Evolutionary conservation across 2,888 invertebrate genomes (phyloP).

Genomic region (Aphodius sticticus): DNA sequence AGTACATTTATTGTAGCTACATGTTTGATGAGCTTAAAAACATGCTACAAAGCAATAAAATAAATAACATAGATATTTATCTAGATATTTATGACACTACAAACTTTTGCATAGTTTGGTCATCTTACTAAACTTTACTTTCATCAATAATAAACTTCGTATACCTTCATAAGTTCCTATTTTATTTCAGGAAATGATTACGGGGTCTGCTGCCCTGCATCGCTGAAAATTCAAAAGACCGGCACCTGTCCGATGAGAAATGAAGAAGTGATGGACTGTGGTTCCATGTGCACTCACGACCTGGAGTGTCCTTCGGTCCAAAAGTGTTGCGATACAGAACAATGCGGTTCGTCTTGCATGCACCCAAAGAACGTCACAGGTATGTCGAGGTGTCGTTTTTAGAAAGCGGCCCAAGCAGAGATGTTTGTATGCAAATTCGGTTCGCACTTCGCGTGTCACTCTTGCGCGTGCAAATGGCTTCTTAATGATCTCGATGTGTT

Average conservation of each 20-base stretch:
- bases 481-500: neutral
- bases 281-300: constrained; percentile 77
- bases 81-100: no score
- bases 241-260: constrained; percentile 75
- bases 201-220: constrained; percentile 87
- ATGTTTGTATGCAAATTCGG: constrained; percentile 11
- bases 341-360: constrained; percentile 77
- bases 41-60: no score
- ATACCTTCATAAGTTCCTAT: no score
- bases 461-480: neutral
- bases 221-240: constrained; percentile 77
- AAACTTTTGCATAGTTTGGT: no score
- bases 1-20: no score
- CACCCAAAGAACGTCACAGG: constrained; percentile 79
- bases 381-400: constrained; percentile 45
- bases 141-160: no score
- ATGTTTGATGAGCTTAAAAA: no score
- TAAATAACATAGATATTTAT: no score
- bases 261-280: constrained; percentile 63
- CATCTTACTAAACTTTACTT: no score
- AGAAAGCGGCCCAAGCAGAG: neutral
- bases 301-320: constrained; percentile 83
- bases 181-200: constrained; percentile 75
- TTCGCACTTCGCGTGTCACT: neutral
- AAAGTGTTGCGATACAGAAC: constrained; percentile 81